A percentile compares a stretch with the other conserved stretches of the same genome.
Evolutionary conservation across 2,888 invertebrate genomes (phyloP).

Genomic region (Diaperis boleti): DNA sequence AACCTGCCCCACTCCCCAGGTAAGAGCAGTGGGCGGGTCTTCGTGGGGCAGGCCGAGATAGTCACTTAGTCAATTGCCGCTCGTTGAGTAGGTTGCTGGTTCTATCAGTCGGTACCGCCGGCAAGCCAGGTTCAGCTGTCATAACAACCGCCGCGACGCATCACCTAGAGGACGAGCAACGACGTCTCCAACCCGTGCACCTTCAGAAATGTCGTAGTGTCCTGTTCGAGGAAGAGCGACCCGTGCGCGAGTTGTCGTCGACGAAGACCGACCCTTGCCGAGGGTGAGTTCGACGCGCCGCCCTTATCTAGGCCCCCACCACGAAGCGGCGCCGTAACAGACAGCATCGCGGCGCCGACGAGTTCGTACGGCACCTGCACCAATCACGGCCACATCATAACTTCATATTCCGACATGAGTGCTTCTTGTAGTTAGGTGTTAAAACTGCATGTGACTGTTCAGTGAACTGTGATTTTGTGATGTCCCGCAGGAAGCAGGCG

Average conservation of each 20-base stretch:
- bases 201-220: constrained; percentile 40
- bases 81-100: constrained; percentile 59
- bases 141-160: constrained; percentile 34
- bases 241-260: constrained; percentile 56
- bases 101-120: constrained; percentile 49
- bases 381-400: constrained; percentile 59
- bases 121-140: constrained; percentile 43
- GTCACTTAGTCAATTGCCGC: constrained; percentile 66
- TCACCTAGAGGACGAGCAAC: constrained; percentile 21
- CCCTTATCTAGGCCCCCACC: constrained; percentile 65
- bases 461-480: constrained; percentile 61
- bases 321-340: constrained; percentile 63
- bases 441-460: constrained; percentile 52
- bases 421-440: constrained; percentile 49
- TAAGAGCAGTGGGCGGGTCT: constrained; percentile 64
- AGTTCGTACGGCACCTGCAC: constrained; percentile 63
- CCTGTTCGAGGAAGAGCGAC: constrained; percentile 34
- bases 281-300: constrained; percentile 65
- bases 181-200: constrained; percentile 35
- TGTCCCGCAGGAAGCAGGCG: constrained; percentile 71
- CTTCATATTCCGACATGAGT: constrained; percentile 48
- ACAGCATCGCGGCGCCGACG: constrained; percentile 66
- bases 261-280: constrained; percentile 61
- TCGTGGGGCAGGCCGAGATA: constrained; percentile 62
- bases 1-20: constrained; percentile 62